Conservation (phyloP, 2,888 invertebrate genomes). For the Ceratothoa steindachneri region DNA sequence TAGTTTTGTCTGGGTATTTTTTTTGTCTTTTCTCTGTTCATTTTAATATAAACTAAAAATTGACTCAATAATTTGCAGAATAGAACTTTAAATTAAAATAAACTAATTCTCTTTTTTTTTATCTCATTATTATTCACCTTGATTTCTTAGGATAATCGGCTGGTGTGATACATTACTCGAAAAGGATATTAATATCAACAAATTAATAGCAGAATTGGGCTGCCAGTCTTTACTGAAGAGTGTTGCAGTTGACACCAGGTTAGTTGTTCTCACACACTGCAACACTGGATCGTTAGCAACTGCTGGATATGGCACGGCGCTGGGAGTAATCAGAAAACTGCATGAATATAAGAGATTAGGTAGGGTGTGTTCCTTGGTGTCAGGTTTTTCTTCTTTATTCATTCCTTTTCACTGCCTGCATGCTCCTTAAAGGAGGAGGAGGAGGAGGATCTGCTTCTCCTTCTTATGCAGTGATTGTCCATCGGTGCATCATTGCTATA, state of each 20-base stretch:
- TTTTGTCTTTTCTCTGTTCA: no score
- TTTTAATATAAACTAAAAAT: no score
- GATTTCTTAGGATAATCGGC: constrained; percentile 58
- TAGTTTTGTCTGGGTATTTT: no score
- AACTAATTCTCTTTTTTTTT: not conserved
- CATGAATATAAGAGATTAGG: constrained; percentile 67
- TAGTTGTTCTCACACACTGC: constrained; percentile 87
- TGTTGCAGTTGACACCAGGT: constrained; percentile 59
- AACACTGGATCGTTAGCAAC: constrained; percentile 98
- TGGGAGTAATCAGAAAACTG: constrained; percentile 87
- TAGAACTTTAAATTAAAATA: no score
- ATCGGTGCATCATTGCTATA: no score
- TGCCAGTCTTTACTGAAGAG: constrained; percentile 66
- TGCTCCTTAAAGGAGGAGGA: no score
- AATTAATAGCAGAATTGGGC: constrained; percentile 77
- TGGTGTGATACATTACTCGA: constrained; percentile 75
- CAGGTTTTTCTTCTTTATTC: no score
- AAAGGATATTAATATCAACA: constrained; percentile 82
- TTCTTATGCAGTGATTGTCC: no score
- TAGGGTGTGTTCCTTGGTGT: no score
- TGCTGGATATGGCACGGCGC: constrained; percentile 93
- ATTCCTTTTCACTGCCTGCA: no score
- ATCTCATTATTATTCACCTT: not conserved
- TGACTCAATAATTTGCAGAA: no score
- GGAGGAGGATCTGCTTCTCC: no score